These are phyloP conservation scores for Lottia gigantea DNA, from an alignment of 2,888 invertebrate species.

Conservation along the genomic window DNA sequence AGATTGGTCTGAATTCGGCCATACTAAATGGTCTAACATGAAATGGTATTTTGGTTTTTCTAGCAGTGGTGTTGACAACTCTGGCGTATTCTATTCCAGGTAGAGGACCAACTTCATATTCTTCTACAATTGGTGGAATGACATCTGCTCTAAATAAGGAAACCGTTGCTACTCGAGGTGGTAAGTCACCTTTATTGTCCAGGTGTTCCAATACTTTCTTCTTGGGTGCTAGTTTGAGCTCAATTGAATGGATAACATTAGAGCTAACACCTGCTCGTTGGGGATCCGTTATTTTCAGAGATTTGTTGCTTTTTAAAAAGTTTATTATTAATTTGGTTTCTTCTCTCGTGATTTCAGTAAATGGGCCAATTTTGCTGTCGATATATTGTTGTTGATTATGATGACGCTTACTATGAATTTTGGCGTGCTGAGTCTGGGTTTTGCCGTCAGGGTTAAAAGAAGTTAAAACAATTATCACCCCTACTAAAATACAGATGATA, in stretches of 20 bases:
- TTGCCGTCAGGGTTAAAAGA: not conserved
- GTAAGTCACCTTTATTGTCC: constrained; percentile 37
- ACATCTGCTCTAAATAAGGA: constrained; percentile 51
- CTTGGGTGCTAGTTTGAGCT: constrained; percentile 49
- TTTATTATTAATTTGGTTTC: constrained; percentile 45
- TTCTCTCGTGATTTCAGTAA: constrained; percentile 41
- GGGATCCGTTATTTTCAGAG: constrained; percentile 38
- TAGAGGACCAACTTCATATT: constrained; percentile 54
- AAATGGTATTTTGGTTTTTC: constrained; percentile 52
- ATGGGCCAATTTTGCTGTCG: constrained; percentile 35
- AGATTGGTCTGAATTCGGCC: constrained; percentile 50
- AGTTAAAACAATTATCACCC: not conserved
- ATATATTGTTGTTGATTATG: constrained; percentile 9
- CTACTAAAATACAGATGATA: not conserved
- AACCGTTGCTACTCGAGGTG: constrained; percentile 48
- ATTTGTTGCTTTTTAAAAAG: constrained; percentile 36
- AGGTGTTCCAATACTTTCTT: constrained; percentile 42
- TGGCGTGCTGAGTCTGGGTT: not conserved
- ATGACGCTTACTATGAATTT: not conserved
- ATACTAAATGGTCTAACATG: constrained; percentile 52
- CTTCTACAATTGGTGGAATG: constrained; percentile 49
- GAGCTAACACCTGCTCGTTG: constrained; percentile 39
- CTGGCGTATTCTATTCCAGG: constrained; percentile 40
- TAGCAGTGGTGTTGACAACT: constrained; percentile 34
- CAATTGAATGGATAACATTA: constrained; percentile 55